Conservation (phyloP, 2,888 invertebrate species). For the Molorchus minor region DNA sequence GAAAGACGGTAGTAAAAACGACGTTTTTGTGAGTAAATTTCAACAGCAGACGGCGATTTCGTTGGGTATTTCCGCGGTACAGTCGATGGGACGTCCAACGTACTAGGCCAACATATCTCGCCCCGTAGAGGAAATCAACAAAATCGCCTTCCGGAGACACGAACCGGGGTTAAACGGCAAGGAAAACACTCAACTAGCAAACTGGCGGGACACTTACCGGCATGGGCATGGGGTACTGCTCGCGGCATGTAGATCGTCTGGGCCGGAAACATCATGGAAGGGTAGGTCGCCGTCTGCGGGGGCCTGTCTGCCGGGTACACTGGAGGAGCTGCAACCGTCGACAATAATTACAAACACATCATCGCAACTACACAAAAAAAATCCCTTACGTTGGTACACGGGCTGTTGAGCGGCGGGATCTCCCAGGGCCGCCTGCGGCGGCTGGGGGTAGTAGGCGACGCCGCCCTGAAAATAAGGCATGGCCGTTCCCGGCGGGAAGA, state of each 20-base stretch:
- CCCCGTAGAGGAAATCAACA: too few relatives aligned
- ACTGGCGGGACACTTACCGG: slow-evolving; percentile 56
- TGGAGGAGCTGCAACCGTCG: slow-evolving; percentile 50
- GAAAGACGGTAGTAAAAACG: neutral
- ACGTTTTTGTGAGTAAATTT: neutral
- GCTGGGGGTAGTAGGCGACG: slow-evolving; percentile 58
- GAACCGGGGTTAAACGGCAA: neutral
- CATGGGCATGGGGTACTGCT: slow-evolving; percentile 63
- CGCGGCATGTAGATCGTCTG: slow-evolving; percentile 62
- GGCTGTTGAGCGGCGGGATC: slow-evolving; percentile 57
- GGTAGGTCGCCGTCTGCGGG: slow-evolving; percentile 59
- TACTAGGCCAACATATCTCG: neutral
- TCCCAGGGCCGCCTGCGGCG: slow-evolving; percentile 48
- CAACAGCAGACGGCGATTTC: neutral
- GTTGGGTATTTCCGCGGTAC: too few relatives aligned
- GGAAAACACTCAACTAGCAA: neutral
- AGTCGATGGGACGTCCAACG: neutral
- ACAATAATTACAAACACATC: slow-evolving; percentile 22
- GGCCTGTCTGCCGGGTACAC: slow-evolving; percentile 59
- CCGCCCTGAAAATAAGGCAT: slow-evolving; percentile 60
- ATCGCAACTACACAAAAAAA: neutral
- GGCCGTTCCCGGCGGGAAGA: slow-evolving; percentile 60
- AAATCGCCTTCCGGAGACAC: too few relatives aligned
- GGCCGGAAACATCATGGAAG: slow-evolving; percentile 61
- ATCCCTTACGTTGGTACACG: slow-evolving; percentile 60